phyloP scores from a whole-genome alignment of 2,888 invertebrate genomes.

The Caenorhabditis sp. region DNA sequence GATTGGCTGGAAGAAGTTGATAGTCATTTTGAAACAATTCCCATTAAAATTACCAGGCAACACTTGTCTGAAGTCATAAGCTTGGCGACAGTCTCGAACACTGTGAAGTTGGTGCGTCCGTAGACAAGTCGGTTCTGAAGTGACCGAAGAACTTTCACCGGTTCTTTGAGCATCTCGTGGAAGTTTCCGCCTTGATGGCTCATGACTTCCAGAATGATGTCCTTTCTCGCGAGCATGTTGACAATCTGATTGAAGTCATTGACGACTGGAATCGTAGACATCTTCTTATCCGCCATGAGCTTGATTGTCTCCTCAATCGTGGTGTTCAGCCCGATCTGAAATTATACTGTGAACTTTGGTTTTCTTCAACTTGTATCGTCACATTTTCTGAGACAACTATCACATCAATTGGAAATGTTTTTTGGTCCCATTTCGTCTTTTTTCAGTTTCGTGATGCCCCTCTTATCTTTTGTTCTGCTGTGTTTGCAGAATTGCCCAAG shows the following conservation, averaged over 20 bases:
- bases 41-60: constrained; percentile 62
- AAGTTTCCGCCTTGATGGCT: constrained; percentile 69
- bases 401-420: constrained; percentile 19
- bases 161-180: constrained; percentile 73
- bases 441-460: no score
- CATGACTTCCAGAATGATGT: constrained; percentile 75
- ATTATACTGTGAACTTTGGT: constrained; percentile 13
- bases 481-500: constrained; percentile 17
- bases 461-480: constrained; percentile 5
- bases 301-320: constrained; percentile 72
- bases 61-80: constrained; percentile 71
- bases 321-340: constrained; percentile 71
- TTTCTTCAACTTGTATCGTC: constrained; percentile 3
- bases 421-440: background rate
- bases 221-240: constrained; percentile 73
- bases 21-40: background rate
- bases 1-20: constrained; percentile 64
- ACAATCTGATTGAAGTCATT: constrained; percentile 71
- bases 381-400: constrained; percentile 15
- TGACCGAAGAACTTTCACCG: constrained; percentile 68
- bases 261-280: constrained; percentile 76
- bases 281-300: constrained; percentile 73
- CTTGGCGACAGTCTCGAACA: constrained; percentile 73
- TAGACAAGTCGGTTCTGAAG: constrained; percentile 53
- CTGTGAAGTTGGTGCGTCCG: constrained; percentile 66